These are phyloP conservation scores for Carassius carassius DNA, from an alignment of 2,113 vertebrate species.

Conservation along the genomic window DNA sequence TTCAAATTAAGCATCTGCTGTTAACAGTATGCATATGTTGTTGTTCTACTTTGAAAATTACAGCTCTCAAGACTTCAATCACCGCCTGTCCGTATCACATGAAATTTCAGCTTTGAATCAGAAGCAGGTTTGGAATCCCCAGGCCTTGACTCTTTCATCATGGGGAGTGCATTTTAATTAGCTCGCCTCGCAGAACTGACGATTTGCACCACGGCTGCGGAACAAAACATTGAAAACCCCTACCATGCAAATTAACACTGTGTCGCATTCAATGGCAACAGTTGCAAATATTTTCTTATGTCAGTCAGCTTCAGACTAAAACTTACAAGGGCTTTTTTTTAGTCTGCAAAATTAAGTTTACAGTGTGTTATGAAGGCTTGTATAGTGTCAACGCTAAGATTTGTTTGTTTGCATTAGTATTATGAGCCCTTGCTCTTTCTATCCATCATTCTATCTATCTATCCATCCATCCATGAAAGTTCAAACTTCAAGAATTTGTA, in stretches of 20 bases:
- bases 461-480: not conserved
- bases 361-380: not conserved
- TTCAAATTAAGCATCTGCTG: constrained; percentile 71
- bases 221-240: constrained; percentile 63
- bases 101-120: constrained; percentile 70
- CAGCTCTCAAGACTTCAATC: constrained; percentile 71
- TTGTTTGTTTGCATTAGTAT: not conserved
- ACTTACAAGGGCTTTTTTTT: constrained; percentile 17
- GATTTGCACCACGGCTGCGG: constrained; percentile 62
- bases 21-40: constrained; percentile 70
- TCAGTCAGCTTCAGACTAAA: constrained; percentile 34
- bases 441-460: too few species aligned
- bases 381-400: not conserved
- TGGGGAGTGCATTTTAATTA: constrained; percentile 70
- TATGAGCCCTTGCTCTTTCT: too few species aligned
- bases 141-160: constrained; percentile 65
- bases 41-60: constrained; percentile 71
- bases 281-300: constrained; percentile 48
- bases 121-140: constrained; percentile 73
- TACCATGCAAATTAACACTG: constrained; percentile 58
- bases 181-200: constrained; percentile 54
- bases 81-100: constrained; percentile 67
- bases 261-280: constrained; percentile 62
- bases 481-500: too few species aligned
- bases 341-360: constrained; percentile 13